A percentile compares a stretch with the other conserved stretches of the same genome.
These are phyloP conservation scores for Hemaris fuciformis DNA, from an alignment of 2,888 invertebrate species.

Conservation along the genomic window DNA sequence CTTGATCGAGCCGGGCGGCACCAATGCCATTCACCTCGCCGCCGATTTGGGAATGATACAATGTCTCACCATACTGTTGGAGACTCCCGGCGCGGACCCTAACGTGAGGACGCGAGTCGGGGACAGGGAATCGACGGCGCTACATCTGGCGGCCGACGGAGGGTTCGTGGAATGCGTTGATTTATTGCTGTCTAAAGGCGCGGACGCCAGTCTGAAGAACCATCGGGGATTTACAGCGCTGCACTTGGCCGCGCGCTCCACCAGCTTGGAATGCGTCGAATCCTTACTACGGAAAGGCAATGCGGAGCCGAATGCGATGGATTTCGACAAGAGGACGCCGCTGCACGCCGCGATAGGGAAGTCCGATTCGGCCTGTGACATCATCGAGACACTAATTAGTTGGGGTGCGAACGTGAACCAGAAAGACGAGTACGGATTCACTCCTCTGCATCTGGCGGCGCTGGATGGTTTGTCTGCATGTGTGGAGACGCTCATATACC, in stretches of 20 bases:
- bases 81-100: constrained; percentile 86
- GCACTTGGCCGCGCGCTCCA: constrained; percentile 90
- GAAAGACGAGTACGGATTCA: constrained; percentile 92
- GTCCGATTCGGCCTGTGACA: constrained; percentile 89
- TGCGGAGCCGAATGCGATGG: constrained; percentile 89
- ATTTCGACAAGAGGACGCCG: constrained; percentile 90
- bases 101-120: constrained; percentile 85
- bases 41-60: constrained; percentile 90
- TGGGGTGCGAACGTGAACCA: constrained; percentile 92
- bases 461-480: constrained; percentile 92
- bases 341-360: constrained; percentile 93
- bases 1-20: constrained; percentile 87
- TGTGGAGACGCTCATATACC: constrained; percentile 90
- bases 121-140: constrained; percentile 88
- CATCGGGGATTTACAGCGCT: constrained; percentile 91
- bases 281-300: constrained; percentile 87
- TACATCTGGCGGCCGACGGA: constrained; percentile 94
- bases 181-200: constrained; percentile 86
- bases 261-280: constrained; percentile 91
- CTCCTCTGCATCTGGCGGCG: constrained; percentile 92
- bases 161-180: constrained; percentile 92
- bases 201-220: constrained; percentile 88
- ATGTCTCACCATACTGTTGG: constrained; percentile 87
- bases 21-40: constrained; percentile 90
- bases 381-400: constrained; percentile 88